Conservation (phyloP, 2,113 vertebrate genomes). For the Petromus typicus region DNA sequence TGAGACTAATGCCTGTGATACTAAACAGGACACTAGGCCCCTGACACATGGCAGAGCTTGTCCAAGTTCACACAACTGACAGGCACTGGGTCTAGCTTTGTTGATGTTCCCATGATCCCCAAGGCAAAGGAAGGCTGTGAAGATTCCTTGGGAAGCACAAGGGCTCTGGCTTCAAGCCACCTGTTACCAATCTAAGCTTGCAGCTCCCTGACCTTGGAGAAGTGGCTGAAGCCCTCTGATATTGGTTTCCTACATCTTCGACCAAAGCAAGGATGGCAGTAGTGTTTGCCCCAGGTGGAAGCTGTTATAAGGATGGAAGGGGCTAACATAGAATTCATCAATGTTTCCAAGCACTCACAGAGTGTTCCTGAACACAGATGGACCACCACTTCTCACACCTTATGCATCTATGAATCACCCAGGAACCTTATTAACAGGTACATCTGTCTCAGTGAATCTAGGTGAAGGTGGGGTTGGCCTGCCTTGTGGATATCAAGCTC, state of each 20-base stretch:
- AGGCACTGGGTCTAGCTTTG: not conserved
- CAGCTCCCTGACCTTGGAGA: not conserved
- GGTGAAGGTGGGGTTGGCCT: not conserved
- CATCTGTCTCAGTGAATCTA: not conserved
- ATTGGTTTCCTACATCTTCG: not conserved
- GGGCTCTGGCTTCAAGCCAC: not conserved
- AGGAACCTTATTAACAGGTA: not conserved
- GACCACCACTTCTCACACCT: not conserved
- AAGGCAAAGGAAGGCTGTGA: not conserved
- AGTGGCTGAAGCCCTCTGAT: not conserved
- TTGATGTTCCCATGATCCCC: not conserved
- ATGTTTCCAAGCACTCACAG: not conserved
- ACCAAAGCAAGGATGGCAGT: not conserved
- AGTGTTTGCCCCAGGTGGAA: not conserved
- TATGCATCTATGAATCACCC: fast-evolving
- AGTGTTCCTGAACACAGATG: not conserved
- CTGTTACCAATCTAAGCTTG: not conserved
- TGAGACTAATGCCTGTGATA: not conserved
- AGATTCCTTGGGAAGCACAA: too few species aligned
- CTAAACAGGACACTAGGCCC: not conserved
- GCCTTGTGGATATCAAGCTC: not conserved
- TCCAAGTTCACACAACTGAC: not conserved
- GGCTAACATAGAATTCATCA: not conserved
- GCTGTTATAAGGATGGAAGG: not conserved
- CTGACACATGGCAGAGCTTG: not conserved